Percentiles rank a stretch among this genome's conserved stretches.
These are phyloP conservation scores for Crossaster papposus DNA, from an alignment of 53 echinoderm and acorn worm genomes.

Conservation along the genomic window DNA sequence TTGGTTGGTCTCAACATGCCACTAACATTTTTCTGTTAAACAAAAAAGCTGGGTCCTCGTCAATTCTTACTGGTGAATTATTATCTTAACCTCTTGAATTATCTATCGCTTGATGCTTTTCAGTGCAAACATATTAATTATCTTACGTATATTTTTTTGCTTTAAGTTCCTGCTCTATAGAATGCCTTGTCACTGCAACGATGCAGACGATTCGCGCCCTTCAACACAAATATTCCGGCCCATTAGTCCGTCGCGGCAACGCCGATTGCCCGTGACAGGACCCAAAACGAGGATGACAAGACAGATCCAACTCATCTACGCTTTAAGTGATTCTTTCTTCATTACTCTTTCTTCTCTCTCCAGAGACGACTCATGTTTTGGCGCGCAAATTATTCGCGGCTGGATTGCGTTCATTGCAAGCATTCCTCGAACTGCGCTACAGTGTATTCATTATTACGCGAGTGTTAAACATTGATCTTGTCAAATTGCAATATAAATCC, in stretches of 20 bases:
- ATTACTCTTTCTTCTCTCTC: slow-evolving; percentile 12
- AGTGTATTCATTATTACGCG: slow-evolving; percentile 17
- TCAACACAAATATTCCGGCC: background rate
- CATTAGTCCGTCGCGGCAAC: slow-evolving; percentile 1
- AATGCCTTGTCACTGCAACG: background rate
- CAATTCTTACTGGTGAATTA: too few species aligned
- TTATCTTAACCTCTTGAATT: too few species aligned
- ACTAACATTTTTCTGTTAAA: too few species aligned
- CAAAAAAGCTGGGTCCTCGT: too few species aligned
- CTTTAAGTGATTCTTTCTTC: background rate
- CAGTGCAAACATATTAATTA: too few species aligned
- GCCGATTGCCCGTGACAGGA: slow-evolving; percentile 33
- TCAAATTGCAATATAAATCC: background rate
- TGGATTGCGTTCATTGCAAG: background rate
- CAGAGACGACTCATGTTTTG: background rate
- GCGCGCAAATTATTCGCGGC: slow-evolving; percentile 26
- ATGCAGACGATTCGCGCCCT: background rate
- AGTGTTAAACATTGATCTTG: slow-evolving; percentile 27
- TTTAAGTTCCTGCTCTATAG: background rate
- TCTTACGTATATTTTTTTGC: background rate
- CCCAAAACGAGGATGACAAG: slow-evolving; percentile 3
- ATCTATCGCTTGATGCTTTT: too few species aligned
- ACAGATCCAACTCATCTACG: background rate
- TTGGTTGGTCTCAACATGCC: too few species aligned
- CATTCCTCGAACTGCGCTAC: too few species aligned